Percentiles rank a stretch among this genome's conserved stretches.
Evolutionary conservation across 2,113 vertebrate genomes (phyloP).

Genomic region (Physeter macrocephalus): DNA sequence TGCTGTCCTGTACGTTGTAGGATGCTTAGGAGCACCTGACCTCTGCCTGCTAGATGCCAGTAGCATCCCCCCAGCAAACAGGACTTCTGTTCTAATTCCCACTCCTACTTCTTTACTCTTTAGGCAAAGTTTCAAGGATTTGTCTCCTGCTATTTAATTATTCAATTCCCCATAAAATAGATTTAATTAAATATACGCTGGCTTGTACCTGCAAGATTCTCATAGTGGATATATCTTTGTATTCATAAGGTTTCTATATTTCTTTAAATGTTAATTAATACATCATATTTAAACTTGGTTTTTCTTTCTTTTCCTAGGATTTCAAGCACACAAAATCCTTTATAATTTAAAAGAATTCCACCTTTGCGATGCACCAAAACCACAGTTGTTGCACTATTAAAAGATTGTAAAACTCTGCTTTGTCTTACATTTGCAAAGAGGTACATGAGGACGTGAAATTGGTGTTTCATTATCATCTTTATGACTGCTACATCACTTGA

Average conservation of each 20-base stretch:
- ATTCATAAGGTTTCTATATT: not conserved
- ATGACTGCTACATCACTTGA: conserved; percentile 12
- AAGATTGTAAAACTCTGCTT: conserved; percentile 66
- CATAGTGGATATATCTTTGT: not conserved
- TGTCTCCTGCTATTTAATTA: not conserved
- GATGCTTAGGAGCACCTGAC: not conserved
- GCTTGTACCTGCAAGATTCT: not conserved
- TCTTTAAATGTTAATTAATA: not conserved
- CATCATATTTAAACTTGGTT: conserved; percentile 41
- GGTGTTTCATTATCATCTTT: conserved; percentile 16
- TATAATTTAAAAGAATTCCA: conserved; percentile 89
- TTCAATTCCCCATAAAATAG: not conserved
- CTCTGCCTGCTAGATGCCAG: not conserved
- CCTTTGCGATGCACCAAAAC: conserved; percentile 59
- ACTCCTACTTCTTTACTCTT: not conserved
- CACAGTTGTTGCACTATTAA: conserved; percentile 74
- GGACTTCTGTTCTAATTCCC: not conserved
- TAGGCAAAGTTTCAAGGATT: not conserved
- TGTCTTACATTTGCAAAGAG: conserved; percentile 54
- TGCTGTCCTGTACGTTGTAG: not conserved
- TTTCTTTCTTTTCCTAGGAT: conserved; percentile 81
- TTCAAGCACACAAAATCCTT: conserved; percentile 99
- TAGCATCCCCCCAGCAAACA: not conserved
- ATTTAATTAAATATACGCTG: not conserved
- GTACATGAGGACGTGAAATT: conserved; percentile 39